Evolutionary conservation across 2,888 invertebrate genomes (phyloP).

Genomic region (Hirtodrosophila cameraria): DNA sequence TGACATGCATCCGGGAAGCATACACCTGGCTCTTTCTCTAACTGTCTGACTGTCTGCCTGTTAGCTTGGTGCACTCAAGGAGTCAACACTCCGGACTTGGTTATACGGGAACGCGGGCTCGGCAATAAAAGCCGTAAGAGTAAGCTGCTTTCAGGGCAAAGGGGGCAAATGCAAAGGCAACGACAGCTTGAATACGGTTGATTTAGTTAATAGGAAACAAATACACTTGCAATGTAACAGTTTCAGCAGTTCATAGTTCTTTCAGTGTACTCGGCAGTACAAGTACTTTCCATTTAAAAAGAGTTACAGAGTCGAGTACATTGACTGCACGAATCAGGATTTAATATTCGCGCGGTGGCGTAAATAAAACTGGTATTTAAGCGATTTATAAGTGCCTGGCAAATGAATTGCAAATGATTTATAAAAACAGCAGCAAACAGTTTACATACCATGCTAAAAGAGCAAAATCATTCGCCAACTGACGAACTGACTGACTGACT

Average conservation of each 20-base stretch:
- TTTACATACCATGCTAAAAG: conserved; percentile 23
- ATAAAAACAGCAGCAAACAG: conserved; percentile 46
- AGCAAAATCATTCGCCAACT: conserved; percentile 22
- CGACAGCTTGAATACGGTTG: conserved; percentile 62
- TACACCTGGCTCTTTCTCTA: conserved; percentile 40
- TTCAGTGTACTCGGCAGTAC: neutral
- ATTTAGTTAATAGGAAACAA: conserved; percentile 71
- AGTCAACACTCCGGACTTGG: conserved; percentile 53
- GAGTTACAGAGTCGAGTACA: conserved; percentile 39
- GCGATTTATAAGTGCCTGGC: conserved; percentile 63
- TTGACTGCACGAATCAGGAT: conserved; percentile 42
- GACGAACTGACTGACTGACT: neutral
- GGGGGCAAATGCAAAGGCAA: conserved; percentile 11
- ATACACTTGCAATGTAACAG: conserved; percentile 41
- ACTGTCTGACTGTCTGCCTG: conserved; percentile 9
- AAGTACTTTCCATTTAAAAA: conserved; percentile 28
- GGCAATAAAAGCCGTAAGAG: conserved; percentile 57
- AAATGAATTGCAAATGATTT: conserved; percentile 75
- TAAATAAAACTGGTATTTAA: conserved; percentile 73
- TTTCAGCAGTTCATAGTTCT: conserved; percentile 10
- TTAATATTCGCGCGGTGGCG: conserved; percentile 19
- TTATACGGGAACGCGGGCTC: conserved; percentile 39
- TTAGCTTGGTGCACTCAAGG: conserved; percentile 46
- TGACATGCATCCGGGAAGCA: conserved; percentile 52
- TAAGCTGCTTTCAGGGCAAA: conserved; percentile 57